phyloP scores from a whole-genome alignment of 2,888 invertebrate species.

The Teleogryllus oceanicus region DNA sequence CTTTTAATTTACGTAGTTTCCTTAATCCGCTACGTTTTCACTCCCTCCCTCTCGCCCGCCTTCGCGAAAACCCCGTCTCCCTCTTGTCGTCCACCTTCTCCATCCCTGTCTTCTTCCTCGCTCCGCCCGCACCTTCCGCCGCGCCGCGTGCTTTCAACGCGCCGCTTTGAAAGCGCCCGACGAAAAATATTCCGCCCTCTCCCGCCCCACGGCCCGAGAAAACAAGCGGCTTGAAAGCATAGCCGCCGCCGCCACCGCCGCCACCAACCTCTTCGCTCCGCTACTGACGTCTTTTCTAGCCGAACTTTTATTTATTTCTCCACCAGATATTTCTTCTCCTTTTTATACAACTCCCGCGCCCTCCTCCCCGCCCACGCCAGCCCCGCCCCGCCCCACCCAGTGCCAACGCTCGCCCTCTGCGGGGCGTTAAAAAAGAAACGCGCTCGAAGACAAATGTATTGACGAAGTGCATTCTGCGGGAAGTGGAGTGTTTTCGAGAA shows the following conservation, averaged over 20 bases:
- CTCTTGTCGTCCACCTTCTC: not conserved
- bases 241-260: not conserved
- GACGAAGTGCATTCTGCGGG: conserved; percentile 12
- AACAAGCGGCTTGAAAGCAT: not conserved
- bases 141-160: not conserved
- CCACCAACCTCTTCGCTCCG: not conserved
- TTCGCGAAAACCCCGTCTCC: not conserved
- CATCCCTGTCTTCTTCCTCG: not conserved
- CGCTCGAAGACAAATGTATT: not conserved
- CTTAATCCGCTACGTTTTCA: not conserved
- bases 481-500: conserved; percentile 4
- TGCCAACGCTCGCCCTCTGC: not conserved
- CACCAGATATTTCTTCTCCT: not conserved
- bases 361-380: not conserved
- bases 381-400: not conserved
- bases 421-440: not conserved
- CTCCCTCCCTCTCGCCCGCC: not conserved
- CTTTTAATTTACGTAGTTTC: too few species aligned
- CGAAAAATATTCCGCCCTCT: not conserved
- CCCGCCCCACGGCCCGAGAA: not conserved
- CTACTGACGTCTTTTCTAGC: not conserved
- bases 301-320: conserved; percentile 18
- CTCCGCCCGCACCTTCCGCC: not conserved
- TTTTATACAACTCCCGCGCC: not conserved
- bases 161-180: not conserved